A percentile compares a stretch with the other conserved stretches of the same genome.
Conservation (phyloP, 64 coral and sea anemone genomes). For the Stichodactyla helianthus region DNA sequence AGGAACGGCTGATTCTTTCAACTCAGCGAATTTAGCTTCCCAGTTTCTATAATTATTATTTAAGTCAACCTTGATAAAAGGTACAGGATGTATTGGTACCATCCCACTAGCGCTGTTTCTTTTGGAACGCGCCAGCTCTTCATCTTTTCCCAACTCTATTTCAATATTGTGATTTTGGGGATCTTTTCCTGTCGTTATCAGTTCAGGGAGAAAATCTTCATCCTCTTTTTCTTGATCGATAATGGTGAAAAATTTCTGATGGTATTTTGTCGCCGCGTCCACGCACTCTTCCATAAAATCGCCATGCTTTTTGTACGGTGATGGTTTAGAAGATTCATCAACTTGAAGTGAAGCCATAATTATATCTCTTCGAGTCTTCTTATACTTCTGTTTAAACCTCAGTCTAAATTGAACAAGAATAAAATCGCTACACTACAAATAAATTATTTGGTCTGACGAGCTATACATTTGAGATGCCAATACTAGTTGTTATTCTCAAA, state of each 20-base stretch:
- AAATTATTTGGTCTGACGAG: too few relatives aligned
- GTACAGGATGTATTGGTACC: not conserved
- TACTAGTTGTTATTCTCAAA: not conserved
- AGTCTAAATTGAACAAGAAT: not conserved
- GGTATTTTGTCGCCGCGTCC: not conserved
- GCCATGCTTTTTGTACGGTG: not conserved
- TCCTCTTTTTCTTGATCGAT: not conserved
- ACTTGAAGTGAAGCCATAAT: not conserved
- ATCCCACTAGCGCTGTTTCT: not conserved
- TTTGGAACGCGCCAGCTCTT: not conserved
- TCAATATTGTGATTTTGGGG: slow-evolving; percentile 11
- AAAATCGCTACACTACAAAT: not conserved
- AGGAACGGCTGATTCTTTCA: not conserved
- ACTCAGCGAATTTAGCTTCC: not conserved
- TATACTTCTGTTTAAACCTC: not conserved
- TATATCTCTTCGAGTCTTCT: not conserved
- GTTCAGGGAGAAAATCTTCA: not conserved
- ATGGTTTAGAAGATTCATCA: not conserved
- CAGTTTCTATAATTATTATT: not conserved
- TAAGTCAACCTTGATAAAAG: slow-evolving; percentile 16
- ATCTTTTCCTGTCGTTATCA: not conserved
- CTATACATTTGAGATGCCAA: too few relatives aligned
- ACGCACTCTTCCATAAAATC: not conserved
- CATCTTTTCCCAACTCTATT: not conserved
- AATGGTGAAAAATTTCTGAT: slow-evolving; percentile 5